Evolutionary conservation across 2,888 invertebrate species (phyloP), one percentile per base, ranked within the genome.

Genomic region (Dusona sp.): DNA sequence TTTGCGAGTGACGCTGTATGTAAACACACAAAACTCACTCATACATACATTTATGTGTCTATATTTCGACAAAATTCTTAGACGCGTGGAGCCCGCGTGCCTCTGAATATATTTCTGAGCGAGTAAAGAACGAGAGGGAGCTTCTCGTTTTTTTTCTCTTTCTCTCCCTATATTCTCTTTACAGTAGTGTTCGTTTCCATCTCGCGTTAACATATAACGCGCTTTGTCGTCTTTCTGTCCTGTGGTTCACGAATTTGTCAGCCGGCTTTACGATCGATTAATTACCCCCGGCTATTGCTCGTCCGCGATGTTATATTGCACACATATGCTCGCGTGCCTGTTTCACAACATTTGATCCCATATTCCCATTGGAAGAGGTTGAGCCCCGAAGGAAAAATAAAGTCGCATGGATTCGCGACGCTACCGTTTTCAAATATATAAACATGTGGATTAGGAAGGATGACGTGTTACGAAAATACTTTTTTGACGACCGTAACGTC

Each of bases 251-350:
- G 68, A 82, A 88, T 88, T 88, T 88, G 88, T 88, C 87, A 88
- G 81, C 79, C 64, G 83, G 84, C 67, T 87, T 88, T 87, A 87
- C 88, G 87, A 88, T 88, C 88, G 85, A 88, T 88, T 88, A 88
- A 88, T 88, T 87, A 88, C 75, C 51, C 72, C 57, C 79, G 45
- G 51, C 57, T 82, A 74, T 85, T 80, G 36, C 64, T 68, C 79
- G n/a, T 42, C 48, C 45, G 67, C 64, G 38, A 73, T 80, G 75
- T 80, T 83, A 48, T 61, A 77, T 45, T 51, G 57, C 67, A 57
- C 36, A 36, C 68, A 84, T 64, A 74, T 68, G 51, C 75, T 51
- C 36, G 61, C 70, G 77, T 79, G 65, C 80, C 57, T 72, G 29
- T 64, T 16, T 75, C 72, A 25, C 57, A 42, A 48, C 25, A 36